Evolutionary conservation across 2,797 vertebrate species (phyloP), one percentile per base, ranked within the genome.

Genomic region (Dallia pectoralis): DNA sequence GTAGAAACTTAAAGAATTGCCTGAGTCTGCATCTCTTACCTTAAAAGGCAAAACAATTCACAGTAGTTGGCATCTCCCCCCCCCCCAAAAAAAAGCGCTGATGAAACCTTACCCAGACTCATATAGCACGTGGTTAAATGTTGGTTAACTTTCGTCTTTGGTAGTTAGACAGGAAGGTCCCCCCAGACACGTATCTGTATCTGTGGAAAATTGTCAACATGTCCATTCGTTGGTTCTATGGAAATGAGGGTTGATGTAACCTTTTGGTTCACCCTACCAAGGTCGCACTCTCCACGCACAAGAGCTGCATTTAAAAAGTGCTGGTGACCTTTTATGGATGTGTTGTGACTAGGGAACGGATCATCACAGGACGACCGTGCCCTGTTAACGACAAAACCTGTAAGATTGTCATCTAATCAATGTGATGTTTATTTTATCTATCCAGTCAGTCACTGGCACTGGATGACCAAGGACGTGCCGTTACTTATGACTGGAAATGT

Each of bases 301-400:
- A 75, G 74, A 78, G 80, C 82, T 48, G 69, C 73, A 77, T 74
- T 73, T 36, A 79, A 78, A 75, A 80, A 77, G 76, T 71, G 77
- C 49, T 81, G 61, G 76, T 83, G 81, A 89, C 80, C 82, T 86
- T 89, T 81, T 62, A 49, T n/a, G 61, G 67, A 56, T 77, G 76
- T 75, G 74, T 79, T 56, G 56, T 77, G 81, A 78, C 69, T 81
- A 65, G 56, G 67, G 36, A 66, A 36, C 40, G 36, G n/a, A 36
- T 36, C 30, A 66, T 63, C 30, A 66, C 30, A 30, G 16, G 29
- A 56, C 25, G 53, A 56, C 53, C n/a, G 5, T n/a, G n/a, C 40
- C 40, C 40, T 11, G 9, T 19, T 8, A n/a, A 56, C 22, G 51
- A 56, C 22, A 22, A 19, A 19, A 56, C 51, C 51, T 56, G 51